Base-by-base conservation (phyloP, 2,113 vertebrate genomes). In the Camelus bactrianus region DNA sequence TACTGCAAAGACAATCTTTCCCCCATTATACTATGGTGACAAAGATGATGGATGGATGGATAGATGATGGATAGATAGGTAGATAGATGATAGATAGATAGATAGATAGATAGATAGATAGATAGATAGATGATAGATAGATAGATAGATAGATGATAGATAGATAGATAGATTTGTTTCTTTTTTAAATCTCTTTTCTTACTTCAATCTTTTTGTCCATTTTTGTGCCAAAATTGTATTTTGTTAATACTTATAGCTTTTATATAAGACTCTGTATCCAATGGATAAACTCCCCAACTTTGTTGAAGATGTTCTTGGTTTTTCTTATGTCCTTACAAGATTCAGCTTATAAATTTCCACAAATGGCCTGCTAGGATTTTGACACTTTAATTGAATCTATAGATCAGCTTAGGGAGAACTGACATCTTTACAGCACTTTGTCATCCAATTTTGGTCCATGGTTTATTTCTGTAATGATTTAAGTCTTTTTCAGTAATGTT, bases 341-440 rank as follows among this genome's bases (percentile, higher is more conserved):
- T n/a, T 92, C 14, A 54, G 15, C n/a, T 89, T 92, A 62, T 89
- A 95, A 91, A 94, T 97, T 95, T 97, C 77, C 90, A 92, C n/a
- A 80, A 89, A 91, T 85, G 28, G 6, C 64, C 50, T 77, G 70
- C 62, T 95, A 95, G 70, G n/a, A 89, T 75, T 89, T 91, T 83
- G 76, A 92, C 5, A 19, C 84, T 92, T 95, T 97, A 92, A 97
- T 94, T 92, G 96, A 97, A 80, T 67, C 77, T 84, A 91, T 84
- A 95, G 77, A 94, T 97, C 88, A 94, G 35, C 77, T 30, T 70
- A 77, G 86, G 75, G 58, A 90, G 16, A 94, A 17, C 48, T 92
- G 83, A 79, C 54, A 89, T 89, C 76, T 92, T 94, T 89, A 94
- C 48, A 60, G 20, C 62, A 52, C 26, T 65, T 14, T 73, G 22